Evolutionary conservation across 1,140 invertebrate genomes (phyloP).

Genomic region (Luehdorfia chinensis): DNA sequence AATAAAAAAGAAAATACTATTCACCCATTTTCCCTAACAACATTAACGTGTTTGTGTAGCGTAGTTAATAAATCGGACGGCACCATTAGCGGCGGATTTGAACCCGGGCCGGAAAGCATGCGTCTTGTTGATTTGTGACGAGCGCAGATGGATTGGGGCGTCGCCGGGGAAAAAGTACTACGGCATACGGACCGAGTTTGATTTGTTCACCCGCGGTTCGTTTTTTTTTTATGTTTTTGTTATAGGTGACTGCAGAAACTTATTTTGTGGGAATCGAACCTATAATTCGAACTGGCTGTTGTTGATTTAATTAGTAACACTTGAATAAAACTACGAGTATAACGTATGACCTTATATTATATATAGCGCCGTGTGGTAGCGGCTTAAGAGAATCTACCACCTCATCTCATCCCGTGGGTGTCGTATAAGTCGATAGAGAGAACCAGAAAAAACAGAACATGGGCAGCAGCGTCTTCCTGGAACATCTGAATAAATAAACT

Average conservation of each 20-base stretch:
- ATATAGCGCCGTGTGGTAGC: too few relatives aligned
- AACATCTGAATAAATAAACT: too few relatives aligned
- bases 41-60: conserved; percentile 35
- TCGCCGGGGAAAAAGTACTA: conserved; percentile 19
- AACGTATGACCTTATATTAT: too few relatives aligned
- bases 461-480: too few relatives aligned
- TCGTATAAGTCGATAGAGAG: too few relatives aligned
- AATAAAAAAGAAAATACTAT: not conserved
- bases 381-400: too few relatives aligned
- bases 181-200: conserved; percentile 3
- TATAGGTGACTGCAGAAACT: not conserved
- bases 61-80: conserved; percentile 51
- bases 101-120: conserved; percentile 55
- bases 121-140: conserved; percentile 66
- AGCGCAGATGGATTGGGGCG: conserved; percentile 48
- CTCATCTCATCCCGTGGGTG: too few relatives aligned
- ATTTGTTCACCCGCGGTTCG: not conserved
- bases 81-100: conserved; percentile 46
- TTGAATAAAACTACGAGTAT: too few relatives aligned
- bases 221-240: too few relatives aligned
- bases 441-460: too few relatives aligned
- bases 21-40: conserved; percentile 25
- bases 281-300: conserved; percentile 5
- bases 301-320: too few relatives aligned
- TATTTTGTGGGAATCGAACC: not conserved